phyloP scores from a whole-genome alignment of 1,140 invertebrate genomes.

The Chrysopa pallens region DNA sequence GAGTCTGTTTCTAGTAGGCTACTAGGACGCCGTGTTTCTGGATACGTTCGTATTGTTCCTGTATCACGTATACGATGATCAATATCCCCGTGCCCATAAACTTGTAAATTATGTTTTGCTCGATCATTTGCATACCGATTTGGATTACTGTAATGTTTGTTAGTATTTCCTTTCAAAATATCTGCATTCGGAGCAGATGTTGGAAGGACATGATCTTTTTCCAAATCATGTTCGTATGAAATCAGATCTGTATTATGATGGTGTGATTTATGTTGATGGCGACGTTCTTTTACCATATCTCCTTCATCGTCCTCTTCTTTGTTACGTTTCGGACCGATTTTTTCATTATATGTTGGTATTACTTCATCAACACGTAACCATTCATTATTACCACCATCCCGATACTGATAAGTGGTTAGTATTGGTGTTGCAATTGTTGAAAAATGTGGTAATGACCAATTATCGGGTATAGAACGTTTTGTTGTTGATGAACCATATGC shows the following conservation, averaged over 20 bases:
- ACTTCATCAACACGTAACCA: constrained; percentile 19
- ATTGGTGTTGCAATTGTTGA: constrained; percentile 40
- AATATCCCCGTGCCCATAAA: neutral
- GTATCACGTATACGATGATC: neutral
- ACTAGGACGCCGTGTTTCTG: constrained; percentile 9
- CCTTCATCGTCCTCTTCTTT: constrained; percentile 5
- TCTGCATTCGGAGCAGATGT: constrained; percentile 51
- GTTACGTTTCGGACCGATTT: constrained; percentile 6
- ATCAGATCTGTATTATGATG: constrained; percentile 8
- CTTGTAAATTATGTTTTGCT: constrained; percentile 13
- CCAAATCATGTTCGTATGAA: constrained; percentile 40
- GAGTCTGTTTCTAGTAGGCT: neutral
- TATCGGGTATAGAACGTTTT: constrained; percentile 43
- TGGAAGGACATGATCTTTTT: constrained; percentile 44
- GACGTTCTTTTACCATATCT: constrained; percentile 7
- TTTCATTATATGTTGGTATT: constrained; percentile 6
- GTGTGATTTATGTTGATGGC: constrained; percentile 8
- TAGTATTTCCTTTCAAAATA: constrained; percentile 49
- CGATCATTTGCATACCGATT: constrained; percentile 24
- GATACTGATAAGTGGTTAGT: constrained; percentile 30
- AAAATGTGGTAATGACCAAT: constrained; percentile 33
- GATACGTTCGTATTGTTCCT: constrained; percentile 1
- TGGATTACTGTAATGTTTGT: constrained; percentile 47
- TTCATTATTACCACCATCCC: constrained; percentile 18
- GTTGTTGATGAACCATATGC: constrained; percentile 43